phyloP scores from a whole-genome alignment of 2,797 vertebrate species.

The Muscicapa striata region DNA sequence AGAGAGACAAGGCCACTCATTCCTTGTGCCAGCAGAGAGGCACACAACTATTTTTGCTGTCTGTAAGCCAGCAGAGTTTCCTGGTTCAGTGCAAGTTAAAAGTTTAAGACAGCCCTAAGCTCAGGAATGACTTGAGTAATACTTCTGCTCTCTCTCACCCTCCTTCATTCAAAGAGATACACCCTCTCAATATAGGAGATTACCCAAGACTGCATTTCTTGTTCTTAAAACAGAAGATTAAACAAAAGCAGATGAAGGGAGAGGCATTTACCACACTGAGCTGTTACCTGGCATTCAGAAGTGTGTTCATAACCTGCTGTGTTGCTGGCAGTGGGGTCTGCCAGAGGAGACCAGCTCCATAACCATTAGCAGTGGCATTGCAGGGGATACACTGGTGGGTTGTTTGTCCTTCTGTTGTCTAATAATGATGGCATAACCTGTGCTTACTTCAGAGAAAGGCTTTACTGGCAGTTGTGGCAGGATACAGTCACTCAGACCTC shows the following conservation, averaged over 20 bases:
- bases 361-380: background rate
- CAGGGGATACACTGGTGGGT: accelerated
- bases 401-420: background rate
- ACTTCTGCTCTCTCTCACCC: background rate
- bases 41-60: background rate
- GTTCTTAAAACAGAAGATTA: background rate
- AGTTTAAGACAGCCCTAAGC: background rate
- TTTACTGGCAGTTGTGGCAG: background rate
- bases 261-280: background rate
- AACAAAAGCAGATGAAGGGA: background rate
- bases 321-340: background rate
- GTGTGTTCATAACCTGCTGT: background rate
- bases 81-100: background rate
- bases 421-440: background rate
- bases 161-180: background rate
- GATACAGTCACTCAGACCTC: background rate
- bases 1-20: accelerated
- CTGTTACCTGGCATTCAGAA: background rate
- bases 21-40: background rate
- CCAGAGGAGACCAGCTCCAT: background rate
- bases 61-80: background rate
- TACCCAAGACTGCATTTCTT: background rate
- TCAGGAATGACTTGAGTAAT: background rate
- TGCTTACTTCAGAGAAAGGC: background rate
- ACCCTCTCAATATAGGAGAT: background rate